phyloP scores from a whole-genome alignment of 2,797 vertebrate genomes.

The Hylomyscus alleni region DNA sequence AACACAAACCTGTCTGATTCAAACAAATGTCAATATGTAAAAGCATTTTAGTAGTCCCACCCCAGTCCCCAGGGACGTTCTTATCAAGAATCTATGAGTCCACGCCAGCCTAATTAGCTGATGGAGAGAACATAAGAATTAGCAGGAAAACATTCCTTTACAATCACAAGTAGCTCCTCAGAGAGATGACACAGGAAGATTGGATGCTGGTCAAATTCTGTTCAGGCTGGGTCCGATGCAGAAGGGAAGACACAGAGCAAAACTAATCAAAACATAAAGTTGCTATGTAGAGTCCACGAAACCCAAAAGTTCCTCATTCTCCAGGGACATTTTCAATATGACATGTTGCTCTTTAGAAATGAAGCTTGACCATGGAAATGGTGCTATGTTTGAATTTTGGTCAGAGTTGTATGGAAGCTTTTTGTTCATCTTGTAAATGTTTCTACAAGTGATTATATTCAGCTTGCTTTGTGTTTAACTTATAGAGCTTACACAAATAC shows the following conservation, averaged over 20 bases:
- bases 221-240: not conserved
- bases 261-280: slow-evolving; percentile 1
- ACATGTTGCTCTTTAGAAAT: slow-evolving; percentile 19
- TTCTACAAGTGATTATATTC: not conserved
- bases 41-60: slow-evolving; percentile 54
- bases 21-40: slow-evolving; percentile 69
- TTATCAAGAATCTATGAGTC: slow-evolving; percentile 78
- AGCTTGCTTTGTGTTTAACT: not conserved
- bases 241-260: not conserved
- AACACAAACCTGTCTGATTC: slow-evolving; percentile 60
- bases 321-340: not conserved
- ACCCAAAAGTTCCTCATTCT: not conserved
- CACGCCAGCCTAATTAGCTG: slow-evolving; percentile 75
- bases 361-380: not conserved
- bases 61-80: slow-evolving; percentile 71
- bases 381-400: not conserved
- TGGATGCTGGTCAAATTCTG: slow-evolving; percentile 14
- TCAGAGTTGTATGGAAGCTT: slow-evolving; percentile 20
- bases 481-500: not conserved
- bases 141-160: slow-evolving; percentile 74
- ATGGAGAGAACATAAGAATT: slow-evolving; percentile 49
- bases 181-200: slow-evolving; percentile 72
- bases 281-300: not conserved
- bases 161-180: slow-evolving; percentile 62
- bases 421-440: slow-evolving; percentile 38